These are phyloP conservation scores for western clawed frog (Xenopus tropicalis) DNA, from an alignment of 2,113 vertebrate species.

Conservation along the genomic window DNA sequence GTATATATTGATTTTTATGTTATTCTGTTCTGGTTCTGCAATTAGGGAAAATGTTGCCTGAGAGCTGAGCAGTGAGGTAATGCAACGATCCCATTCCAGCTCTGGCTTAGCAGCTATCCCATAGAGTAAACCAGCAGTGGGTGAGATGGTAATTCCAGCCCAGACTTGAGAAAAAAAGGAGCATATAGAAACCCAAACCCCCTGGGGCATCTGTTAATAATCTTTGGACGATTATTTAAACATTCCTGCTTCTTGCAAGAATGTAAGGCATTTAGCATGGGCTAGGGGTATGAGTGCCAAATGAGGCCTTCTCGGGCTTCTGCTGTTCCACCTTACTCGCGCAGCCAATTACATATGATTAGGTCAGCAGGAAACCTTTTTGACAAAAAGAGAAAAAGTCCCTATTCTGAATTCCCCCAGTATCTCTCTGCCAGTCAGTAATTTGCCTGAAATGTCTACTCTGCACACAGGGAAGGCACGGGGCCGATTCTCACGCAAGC, in stretches of 20 bases:
- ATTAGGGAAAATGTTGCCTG: too few species aligned
- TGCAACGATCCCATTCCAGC: too few species aligned
- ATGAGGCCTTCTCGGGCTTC: not conserved
- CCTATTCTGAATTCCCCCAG: not conserved
- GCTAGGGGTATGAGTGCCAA: not conserved
- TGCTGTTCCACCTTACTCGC: not conserved
- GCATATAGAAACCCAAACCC: not conserved
- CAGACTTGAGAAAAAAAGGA: not conserved
- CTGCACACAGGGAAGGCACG: not conserved
- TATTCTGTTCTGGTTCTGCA: too few species aligned
- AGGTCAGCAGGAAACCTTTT: not conserved
- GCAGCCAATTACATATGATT: not conserved
- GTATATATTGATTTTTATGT: too few species aligned
- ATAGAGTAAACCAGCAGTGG: too few species aligned
- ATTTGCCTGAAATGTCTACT: not conserved
- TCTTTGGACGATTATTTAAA: not conserved
- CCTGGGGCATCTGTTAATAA: not conserved
- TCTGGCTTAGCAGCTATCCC: too few species aligned
- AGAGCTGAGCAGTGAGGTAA: too few species aligned
- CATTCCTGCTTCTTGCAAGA: constrained; percentile 3
- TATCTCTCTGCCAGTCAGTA: not conserved
- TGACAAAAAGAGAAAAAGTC: not conserved
- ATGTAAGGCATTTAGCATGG: not conserved
- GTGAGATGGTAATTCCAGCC: not conserved
- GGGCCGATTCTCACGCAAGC: not conserved